phyloP scores from a whole-genome alignment of 2,113 vertebrate genomes.

The Hydrolagus affinis region DNA sequence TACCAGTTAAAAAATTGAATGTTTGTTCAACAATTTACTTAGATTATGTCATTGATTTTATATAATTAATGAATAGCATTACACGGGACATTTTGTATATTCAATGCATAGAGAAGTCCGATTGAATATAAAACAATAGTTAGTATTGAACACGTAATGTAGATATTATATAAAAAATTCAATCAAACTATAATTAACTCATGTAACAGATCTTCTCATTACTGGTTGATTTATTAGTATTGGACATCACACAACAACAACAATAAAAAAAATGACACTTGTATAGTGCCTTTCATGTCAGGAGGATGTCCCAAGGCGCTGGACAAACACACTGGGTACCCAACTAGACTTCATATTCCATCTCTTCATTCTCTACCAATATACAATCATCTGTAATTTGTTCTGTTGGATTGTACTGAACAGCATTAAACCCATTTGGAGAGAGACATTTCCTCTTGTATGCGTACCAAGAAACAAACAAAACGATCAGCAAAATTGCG shows the following conservation, averaged over 20 bases:
- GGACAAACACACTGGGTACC: too few species aligned
- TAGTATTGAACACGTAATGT: too few species aligned
- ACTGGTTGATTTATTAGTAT: neutral
- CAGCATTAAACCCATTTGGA: constrained; percentile 50
- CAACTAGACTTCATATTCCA: constrained; percentile 50
- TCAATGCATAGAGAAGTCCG: too few species aligned
- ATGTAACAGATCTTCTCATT: neutral
- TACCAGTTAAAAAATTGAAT: neutral
- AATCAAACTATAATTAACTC: neutral
- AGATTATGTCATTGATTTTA: neutral
- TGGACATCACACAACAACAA: neutral
- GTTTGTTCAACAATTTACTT: constrained; percentile 1
- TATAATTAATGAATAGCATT: too few species aligned
- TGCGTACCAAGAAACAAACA: constrained; percentile 63
- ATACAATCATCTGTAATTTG: constrained; percentile 55
- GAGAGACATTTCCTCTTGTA: constrained; percentile 54
- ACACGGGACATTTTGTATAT: too few species aligned
- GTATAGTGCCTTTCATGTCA: too few species aligned
- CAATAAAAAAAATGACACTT: too few species aligned
- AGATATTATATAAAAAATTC: neutral
- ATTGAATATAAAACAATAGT: neutral
- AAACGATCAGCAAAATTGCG: constrained; percentile 56
- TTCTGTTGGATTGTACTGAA: constrained; percentile 58
- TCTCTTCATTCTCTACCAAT: constrained; percentile 68
- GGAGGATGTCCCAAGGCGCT: too few species aligned